These are phyloP conservation scores for Catostomus latipinnis DNA, from an alignment of 2,797 vertebrate genomes.

Conservation along the genomic window DNA sequence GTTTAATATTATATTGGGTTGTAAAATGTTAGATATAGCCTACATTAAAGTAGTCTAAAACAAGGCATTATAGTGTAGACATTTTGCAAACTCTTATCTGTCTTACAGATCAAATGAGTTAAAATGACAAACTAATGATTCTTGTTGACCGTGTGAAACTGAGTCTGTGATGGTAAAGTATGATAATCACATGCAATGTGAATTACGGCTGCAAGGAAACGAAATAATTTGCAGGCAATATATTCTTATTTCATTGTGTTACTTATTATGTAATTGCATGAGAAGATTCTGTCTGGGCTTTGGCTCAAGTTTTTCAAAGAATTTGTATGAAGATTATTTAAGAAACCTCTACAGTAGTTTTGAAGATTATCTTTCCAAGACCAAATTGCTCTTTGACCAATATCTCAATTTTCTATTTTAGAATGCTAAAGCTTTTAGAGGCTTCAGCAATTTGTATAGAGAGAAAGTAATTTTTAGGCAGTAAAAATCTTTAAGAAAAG, in stretches of 20 bases:
- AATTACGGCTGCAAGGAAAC: neutral
- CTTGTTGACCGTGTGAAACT: neutral
- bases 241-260: neutral
- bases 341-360: neutral
- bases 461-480: neutral
- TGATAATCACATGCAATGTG: neutral
- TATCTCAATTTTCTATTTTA: neutral
- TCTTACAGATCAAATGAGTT: neutral
- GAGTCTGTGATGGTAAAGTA: neutral
- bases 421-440: neutral
- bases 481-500: neutral
- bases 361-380: neutral
- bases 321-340: neutral
- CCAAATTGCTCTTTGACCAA: neutral
- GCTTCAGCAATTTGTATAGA: neutral
- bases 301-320: neutral
- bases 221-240: neutral
- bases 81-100: neutral
- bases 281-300: neutral
- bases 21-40: neutral
- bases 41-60: neutral
- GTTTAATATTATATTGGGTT: neutral
- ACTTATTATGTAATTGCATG: neutral
- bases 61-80: neutral
- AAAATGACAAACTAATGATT: neutral